Conservation (phyloP, 2,797 vertebrate species). For the Siniperca scherzeri region DNA sequence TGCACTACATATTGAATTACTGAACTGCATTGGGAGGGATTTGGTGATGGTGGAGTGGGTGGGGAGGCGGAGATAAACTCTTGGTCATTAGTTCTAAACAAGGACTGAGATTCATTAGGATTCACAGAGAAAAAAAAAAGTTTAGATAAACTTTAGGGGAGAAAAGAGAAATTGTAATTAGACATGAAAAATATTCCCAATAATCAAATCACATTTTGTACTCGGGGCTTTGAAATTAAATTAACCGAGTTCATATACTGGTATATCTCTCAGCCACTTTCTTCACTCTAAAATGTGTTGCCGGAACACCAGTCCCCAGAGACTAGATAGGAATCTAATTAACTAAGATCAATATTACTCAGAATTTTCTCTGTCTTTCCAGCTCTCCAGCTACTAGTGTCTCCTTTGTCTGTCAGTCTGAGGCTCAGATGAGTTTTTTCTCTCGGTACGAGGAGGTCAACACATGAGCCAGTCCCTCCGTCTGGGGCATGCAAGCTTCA, state of each 20-base stretch:
- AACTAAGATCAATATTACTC: constrained; percentile 88
- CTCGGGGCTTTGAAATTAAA: constrained; percentile 85
- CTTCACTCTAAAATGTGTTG: constrained; percentile 83
- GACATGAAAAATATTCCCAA: constrained; percentile 85
- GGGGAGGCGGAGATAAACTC: constrained; percentile 51
- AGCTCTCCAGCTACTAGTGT: constrained; percentile 71
- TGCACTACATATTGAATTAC: constrained; percentile 70
- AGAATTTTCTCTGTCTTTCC: constrained; percentile 81
- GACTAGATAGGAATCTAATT: constrained; percentile 87
- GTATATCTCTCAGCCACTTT: constrained; percentile 83
- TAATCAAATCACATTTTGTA: constrained; percentile 87
- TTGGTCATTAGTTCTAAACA: constrained; percentile 72
- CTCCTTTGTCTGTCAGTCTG: constrained; percentile 73
- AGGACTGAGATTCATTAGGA: constrained; percentile 76
- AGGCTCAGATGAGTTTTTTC: constrained; percentile 68
- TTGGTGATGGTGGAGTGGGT: not conserved
- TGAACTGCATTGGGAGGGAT: constrained; percentile 22
- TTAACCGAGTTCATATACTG: constrained; percentile 86
- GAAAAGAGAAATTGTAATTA: constrained; percentile 85
- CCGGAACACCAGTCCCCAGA: constrained; percentile 81
- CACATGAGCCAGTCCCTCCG: not conserved
- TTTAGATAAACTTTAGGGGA: constrained; percentile 81
- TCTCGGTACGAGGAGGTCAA: constrained; percentile 67
- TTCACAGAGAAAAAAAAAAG: constrained; percentile 65
- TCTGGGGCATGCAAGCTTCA: constrained; percentile 9